phyloP scores from a whole-genome alignment of 1,140 invertebrate species.

The Pseudobourletiella spinata region DNA sequence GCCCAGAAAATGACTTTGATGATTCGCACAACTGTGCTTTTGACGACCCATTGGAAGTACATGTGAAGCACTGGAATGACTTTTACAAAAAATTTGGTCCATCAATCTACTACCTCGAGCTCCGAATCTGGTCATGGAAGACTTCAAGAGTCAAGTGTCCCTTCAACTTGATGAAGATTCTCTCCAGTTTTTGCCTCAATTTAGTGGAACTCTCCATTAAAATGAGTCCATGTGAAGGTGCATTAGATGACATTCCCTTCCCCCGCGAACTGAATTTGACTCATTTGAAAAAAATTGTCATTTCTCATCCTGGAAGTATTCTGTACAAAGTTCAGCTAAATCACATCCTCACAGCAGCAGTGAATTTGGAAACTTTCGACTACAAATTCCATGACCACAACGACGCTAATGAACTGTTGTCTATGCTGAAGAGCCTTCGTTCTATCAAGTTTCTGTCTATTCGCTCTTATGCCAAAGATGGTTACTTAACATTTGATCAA shows the following conservation, averaged over 20 bases:
- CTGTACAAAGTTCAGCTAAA: neutral
- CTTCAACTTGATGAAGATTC: neutral
- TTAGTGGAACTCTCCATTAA: neutral
- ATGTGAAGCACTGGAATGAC: neutral
- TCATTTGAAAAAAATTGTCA: neutral
- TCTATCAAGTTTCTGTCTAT: neutral
- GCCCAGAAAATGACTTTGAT: no score
- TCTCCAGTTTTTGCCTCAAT: slow-evolving; percentile 8
- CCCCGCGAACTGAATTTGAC: neutral
- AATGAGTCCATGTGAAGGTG: neutral
- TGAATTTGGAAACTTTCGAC: neutral
- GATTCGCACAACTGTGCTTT: neutral
- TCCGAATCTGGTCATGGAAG: neutral
- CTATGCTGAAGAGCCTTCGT: neutral
- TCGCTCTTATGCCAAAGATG: neutral
- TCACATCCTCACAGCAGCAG: neutral
- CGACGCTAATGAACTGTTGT: neutral
- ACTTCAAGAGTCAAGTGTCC: neutral
- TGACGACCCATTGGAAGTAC: neutral
- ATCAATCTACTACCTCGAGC: neutral
- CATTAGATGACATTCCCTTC: neutral
- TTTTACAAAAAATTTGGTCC: neutral
- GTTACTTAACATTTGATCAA: slow-evolving; percentile 5
- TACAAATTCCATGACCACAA: neutral
- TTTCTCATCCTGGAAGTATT: neutral